Evolutionary conservation across 2,113 vertebrate genomes (phyloP).

Genomic region (Calidris pygmaea): DNA sequence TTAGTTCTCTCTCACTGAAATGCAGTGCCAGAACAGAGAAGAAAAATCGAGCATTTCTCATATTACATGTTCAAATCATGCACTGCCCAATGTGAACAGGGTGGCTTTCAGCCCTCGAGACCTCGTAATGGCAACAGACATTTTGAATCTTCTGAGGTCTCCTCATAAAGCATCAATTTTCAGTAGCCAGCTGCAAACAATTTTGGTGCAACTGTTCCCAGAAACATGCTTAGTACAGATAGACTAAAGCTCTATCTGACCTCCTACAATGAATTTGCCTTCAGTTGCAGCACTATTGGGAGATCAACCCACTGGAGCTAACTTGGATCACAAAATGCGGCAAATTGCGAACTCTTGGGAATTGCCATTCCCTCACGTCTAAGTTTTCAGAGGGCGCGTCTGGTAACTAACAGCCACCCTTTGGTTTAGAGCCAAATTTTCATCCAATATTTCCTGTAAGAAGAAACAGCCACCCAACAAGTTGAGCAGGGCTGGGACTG

Average conservation of each 20-base stretch:
- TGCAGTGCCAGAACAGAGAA: neutral
- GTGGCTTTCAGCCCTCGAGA: neutral
- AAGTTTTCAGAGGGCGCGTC: neutral
- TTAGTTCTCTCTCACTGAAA: neutral
- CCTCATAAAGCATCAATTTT: neutral
- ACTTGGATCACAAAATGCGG: neutral
- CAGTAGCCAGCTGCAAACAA: neutral
- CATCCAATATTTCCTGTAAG: neutral
- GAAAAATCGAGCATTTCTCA: neutral
- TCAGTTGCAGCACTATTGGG: neutral
- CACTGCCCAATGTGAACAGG: accelerated
- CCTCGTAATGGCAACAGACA: accelerated
- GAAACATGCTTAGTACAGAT: neutral
- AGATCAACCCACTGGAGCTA: neutral
- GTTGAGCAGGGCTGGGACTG: accelerated
- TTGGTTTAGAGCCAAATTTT: neutral
- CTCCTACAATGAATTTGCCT: neutral
- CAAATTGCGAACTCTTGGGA: neutral
- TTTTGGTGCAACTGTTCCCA: neutral
- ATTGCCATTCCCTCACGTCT: neutral
- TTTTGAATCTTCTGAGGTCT: neutral
- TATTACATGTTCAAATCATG: neutral
- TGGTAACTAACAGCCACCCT: neutral
- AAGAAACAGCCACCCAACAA: accelerated
- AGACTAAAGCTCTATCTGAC: neutral